Base-by-base conservation (phyloP, 2,888 invertebrate species). In the Allygus modestus region DNA sequence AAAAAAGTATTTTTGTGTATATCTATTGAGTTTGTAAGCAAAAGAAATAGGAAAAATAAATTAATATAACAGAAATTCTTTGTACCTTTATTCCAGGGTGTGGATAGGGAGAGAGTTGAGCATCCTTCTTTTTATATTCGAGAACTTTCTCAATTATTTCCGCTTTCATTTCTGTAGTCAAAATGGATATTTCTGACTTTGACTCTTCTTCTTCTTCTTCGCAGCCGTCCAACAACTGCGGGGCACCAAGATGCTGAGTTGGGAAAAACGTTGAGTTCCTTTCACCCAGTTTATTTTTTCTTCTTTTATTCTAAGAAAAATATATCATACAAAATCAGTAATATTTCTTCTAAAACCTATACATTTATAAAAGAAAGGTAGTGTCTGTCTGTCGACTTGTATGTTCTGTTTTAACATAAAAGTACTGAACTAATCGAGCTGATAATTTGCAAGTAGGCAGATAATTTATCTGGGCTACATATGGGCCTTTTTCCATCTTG, bases 101-200 rank as follows among this genome's bases (percentile, higher is more conserved):
- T 15, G 71, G 31, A 41, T 71, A 54, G 84, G 87, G 61, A 85
- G 84, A 86, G 88, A 89, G 54, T 88, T 85, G 85, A 17, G 61
- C 54, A 28, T 87, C 86, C 20, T 84, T 86, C 86, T 87, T 87
- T 85, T 88, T 88, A 51, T 88, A 87, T 15, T 81, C 84, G 26
- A 86, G 87, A 1, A 88, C 85, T 26, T 88, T 83, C 26, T 86
- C 88, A 87, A 86, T 89, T 86, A 84, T 86, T 86, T 85, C 89
- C 86, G 79, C 51, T 77, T 82, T 84, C 37, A 82, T 61, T 20
- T 54, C 58, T 28, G 79, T 0, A 33, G 79, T 28, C 9, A 79
- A 37, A 31, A 37, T 37, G 43, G 82, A 33, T 46, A 46, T 28
- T 75, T 33, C 33, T 20, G 71, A 17, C 12, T 71, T 61, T 1